These are phyloP conservation scores for Dolichotis patagonum DNA, from an alignment of 2,113 vertebrate species.

Conservation along the genomic window DNA sequence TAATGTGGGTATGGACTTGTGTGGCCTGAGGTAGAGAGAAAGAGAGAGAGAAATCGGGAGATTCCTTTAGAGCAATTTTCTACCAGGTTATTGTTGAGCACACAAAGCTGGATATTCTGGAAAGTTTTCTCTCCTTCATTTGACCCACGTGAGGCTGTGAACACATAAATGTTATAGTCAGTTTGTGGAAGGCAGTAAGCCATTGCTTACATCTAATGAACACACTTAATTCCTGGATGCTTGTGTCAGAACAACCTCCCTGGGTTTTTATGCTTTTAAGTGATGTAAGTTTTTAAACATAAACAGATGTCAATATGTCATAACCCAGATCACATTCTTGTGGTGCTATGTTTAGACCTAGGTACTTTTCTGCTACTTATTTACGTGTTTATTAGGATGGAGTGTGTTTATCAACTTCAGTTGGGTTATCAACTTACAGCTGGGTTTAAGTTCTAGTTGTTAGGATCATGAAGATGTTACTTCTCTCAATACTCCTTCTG, in stretches of 20 bases:
- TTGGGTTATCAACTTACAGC: background rate
- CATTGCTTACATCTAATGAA: background rate
- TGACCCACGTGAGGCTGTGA: background rate
- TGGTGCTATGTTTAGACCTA: background rate
- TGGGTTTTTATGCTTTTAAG: slow-evolving; percentile 4
- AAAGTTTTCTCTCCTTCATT: background rate
- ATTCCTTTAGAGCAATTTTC: background rate
- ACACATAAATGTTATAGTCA: too few species aligned
- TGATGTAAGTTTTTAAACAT: slow-evolving; percentile 33
- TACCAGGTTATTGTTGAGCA: background rate
- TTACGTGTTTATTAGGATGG: background rate
- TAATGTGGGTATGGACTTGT: background rate
- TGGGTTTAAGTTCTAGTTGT: background rate
- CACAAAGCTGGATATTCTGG: background rate
- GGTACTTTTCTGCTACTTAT: background rate
- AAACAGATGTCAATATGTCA: slow-evolving; percentile 27
- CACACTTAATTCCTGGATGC: background rate
- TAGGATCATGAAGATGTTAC: background rate
- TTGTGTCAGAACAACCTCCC: background rate
- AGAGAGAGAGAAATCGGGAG: background rate
- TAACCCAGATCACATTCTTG: background rate
- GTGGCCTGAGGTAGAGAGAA: background rate
- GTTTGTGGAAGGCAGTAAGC: background rate
- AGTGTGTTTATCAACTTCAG: background rate
- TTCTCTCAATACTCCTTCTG: background rate